These are phyloP conservation scores for Cybosia mesomella DNA, from an alignment of 2,888 invertebrate species.

Conservation along the genomic window DNA sequence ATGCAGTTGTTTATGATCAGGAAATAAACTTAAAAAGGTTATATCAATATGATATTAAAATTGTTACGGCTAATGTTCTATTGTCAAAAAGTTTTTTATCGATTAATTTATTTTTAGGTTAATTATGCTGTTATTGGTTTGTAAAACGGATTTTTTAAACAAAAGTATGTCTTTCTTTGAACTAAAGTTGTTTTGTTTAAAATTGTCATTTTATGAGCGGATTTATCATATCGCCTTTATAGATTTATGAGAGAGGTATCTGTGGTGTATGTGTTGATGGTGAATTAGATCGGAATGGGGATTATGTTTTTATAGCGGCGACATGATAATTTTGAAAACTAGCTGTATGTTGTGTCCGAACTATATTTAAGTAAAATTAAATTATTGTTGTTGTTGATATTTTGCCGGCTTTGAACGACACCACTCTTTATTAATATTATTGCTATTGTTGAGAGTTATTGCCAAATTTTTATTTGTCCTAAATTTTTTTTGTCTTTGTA, in stretches of 20 bases:
- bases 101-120: constrained; percentile 81
- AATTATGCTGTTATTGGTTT: constrained; percentile 75
- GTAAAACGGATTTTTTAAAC: constrained; percentile 68
- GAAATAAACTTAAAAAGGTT: constrained; percentile 69
- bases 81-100: constrained; percentile 69
- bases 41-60: constrained; percentile 84
- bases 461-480: constrained; percentile 84
- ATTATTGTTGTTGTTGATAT: constrained; percentile 79
- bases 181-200: constrained; percentile 62
- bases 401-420: constrained; percentile 75
- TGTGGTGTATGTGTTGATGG: neutral
- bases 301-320: constrained; percentile 34
- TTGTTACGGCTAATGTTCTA: constrained; percentile 80
- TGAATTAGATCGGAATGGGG: neutral
- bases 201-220: constrained; percentile 60
- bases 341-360: constrained; percentile 64
- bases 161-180: constrained; percentile 56
- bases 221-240: constrained; percentile 55
- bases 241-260: constrained; percentile 21
- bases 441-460: constrained; percentile 83
- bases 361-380: constrained; percentile 69
- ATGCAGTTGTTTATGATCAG: constrained; percentile 61
- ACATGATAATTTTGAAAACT: constrained; percentile 54
- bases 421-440: constrained; percentile 76
- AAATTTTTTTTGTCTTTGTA: constrained; percentile 83